A percentile compares a stretch with the other conserved stretches of the same genome.
Conservation (phyloP, 2,113 vertebrate species). For the Cyanoderma ruficeps region DNA sequence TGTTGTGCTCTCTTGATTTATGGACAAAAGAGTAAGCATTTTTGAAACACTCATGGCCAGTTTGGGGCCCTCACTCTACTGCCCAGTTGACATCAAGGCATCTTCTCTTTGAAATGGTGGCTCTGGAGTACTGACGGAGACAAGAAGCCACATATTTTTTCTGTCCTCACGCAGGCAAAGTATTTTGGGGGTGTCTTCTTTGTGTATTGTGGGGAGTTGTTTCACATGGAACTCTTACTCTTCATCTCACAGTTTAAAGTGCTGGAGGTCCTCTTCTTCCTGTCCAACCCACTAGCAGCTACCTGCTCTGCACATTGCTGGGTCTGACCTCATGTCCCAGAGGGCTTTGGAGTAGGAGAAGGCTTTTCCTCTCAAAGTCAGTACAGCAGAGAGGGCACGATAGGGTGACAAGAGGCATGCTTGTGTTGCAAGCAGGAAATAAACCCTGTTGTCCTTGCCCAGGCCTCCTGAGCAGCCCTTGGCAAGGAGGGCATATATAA, state of each 20-base stretch:
- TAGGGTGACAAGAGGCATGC: neutral
- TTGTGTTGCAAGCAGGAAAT: neutral
- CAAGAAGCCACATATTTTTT: neutral
- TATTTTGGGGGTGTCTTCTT: neutral
- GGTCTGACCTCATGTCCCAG: neutral
- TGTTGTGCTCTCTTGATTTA: rapidly evolving
- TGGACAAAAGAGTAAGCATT: neutral
- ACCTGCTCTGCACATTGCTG: neutral
- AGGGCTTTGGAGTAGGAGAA: neutral
- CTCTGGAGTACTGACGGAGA: neutral
- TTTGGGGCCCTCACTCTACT: neutral
- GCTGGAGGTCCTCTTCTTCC: neutral
- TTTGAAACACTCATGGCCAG: neutral
- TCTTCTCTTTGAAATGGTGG: neutral
- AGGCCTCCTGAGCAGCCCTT: neutral
- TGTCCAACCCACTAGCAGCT: neutral
- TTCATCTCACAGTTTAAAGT: neutral
- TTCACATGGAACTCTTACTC: neutral
- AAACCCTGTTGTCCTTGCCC: neutral
- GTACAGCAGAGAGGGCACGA: neutral
- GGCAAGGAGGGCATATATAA: neutral
- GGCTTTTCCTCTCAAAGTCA: neutral
- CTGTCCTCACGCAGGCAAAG: rapidly evolving
- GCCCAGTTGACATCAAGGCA: neutral
- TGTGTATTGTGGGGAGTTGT: neutral